Evolutionary conservation across 2,113 vertebrate genomes (phyloP), one percentile per base, ranked within the genome.

Genomic region (Percopsis transmontana): DNA sequence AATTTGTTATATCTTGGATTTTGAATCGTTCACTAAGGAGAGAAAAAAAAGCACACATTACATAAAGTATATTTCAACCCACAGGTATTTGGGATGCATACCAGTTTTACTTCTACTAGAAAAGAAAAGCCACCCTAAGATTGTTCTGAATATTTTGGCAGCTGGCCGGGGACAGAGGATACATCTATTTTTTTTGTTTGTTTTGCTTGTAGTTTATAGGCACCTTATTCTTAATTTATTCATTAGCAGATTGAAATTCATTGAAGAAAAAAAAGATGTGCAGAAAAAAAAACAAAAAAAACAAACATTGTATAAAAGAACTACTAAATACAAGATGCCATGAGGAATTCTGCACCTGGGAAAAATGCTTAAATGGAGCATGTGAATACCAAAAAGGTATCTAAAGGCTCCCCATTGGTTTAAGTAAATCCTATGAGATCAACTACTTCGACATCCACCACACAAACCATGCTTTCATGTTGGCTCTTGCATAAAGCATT

Each of bases 281-380:
- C 9, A 53, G 19, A 55, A 59, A 64, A 66, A 59, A 64, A 45
- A 58, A 58, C 52, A 78, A 63, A 62, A 40, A 78, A 55, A 81
- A 74, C 71, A 60, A 59, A 79, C 18, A 58, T 9, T 38, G 72
- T 87, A 84, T 83, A 88, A 87, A 92, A 91, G 48, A 87, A 88
- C 68, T 72, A 79, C 68, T 83, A 89, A 71, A 84, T 81, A 86
- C 79, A 89, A 89, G 87, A 91, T 86, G 84, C 89, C 83, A 85
- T 72, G 69, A 81, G 88, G 88, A 93, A 93, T 90, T 92, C 90
- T 92, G 92, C 90, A 92, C 87, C 89, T 83, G 86, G 74, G 72
- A 78, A 60, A 83, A 77, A 72, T 83, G 79, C 71, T 83, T 62
- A 62, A 58, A 81, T 65, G 78, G 81, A 89, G 77, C 80, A 77